Evolutionary conservation across 2,797 vertebrate genomes (phyloP).

Genomic region (Alfaro cultratus): DNA sequence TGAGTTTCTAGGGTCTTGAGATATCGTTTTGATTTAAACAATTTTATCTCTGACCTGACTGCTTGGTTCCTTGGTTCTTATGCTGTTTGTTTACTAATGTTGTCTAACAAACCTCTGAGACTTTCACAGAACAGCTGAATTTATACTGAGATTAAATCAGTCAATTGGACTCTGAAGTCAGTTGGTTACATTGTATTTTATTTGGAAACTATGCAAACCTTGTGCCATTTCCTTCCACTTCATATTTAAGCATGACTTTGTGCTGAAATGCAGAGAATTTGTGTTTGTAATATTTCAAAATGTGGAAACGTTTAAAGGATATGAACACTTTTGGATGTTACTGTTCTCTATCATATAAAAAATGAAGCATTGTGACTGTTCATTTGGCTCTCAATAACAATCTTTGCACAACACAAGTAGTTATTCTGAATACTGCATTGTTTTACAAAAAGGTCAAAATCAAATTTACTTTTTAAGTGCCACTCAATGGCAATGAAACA

Average conservation of each 20-base stretch:
- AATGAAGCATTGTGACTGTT: not conserved
- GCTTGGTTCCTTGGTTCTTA: not conserved
- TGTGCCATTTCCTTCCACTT: not conserved
- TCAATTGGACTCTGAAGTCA: not conserved
- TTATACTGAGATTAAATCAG: not conserved
- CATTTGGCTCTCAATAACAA: not conserved
- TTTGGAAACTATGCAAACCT: not conserved
- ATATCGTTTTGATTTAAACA: not conserved
- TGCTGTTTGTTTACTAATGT: not conserved
- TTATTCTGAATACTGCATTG: slow-evolving; percentile 7
- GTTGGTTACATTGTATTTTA: not conserved
- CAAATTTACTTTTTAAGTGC: slow-evolving; percentile 12
- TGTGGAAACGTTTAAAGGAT: not conserved
- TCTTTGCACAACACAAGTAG: not conserved
- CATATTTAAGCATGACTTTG: not conserved
- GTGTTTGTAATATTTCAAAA: not conserved
- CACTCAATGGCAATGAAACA: slow-evolving; percentile 4
- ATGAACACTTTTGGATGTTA: not conserved
- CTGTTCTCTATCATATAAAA: not conserved
- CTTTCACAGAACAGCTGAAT: not conserved
- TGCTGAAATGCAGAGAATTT: not conserved
- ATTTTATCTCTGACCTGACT: not conserved
- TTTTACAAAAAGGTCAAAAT: slow-evolving; percentile 16
- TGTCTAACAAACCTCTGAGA: not conserved
- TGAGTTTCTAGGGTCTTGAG: not conserved